phyloP scores from a whole-genome alignment of 1,140 invertebrate genomes.

The Pogonus chalceus region DNA sequence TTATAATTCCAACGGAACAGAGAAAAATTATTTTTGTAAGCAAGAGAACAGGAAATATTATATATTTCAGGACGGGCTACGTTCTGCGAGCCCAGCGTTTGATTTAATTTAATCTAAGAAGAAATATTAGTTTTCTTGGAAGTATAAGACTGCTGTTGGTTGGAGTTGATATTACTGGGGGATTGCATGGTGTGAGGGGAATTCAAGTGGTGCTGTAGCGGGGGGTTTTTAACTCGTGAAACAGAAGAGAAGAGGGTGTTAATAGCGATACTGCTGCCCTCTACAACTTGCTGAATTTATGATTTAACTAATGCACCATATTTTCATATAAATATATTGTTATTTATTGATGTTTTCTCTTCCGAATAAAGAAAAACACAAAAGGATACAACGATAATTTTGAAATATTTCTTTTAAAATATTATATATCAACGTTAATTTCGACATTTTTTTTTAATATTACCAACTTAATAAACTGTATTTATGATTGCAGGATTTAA shows the following conservation, averaged over 20 bases:
- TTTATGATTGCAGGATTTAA: too few relatives aligned
- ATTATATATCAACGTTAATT: too few relatives aligned
- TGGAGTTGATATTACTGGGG: too few relatives aligned
- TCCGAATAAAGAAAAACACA: too few relatives aligned
- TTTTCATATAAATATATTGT: neutral
- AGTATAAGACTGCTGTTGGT: too few relatives aligned
- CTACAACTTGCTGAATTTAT: neutral
- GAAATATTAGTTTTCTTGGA: slow-evolving; percentile 4
- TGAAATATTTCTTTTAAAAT: too few relatives aligned
- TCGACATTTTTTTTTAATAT: too few relatives aligned
- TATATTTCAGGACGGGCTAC: neutral
- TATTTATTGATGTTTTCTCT: neutral
- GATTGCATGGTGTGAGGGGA: neutral
- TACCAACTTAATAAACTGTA: too few relatives aligned
- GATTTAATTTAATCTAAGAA: slow-evolving; percentile 5
- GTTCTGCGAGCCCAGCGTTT: neutral
- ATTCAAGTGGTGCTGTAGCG: too few relatives aligned
- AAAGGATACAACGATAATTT: too few relatives aligned
- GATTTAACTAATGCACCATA: neutral
- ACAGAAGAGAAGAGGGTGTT: neutral
- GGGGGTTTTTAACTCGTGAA: too few relatives aligned
- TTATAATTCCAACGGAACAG: neutral
- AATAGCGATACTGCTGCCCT: neutral
- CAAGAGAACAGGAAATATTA: slow-evolving; percentile 2
- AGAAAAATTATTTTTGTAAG: slow-evolving; percentile 6